Base-by-base conservation (phyloP, 2,113 vertebrate species). In the Myotis davidii region DNA sequence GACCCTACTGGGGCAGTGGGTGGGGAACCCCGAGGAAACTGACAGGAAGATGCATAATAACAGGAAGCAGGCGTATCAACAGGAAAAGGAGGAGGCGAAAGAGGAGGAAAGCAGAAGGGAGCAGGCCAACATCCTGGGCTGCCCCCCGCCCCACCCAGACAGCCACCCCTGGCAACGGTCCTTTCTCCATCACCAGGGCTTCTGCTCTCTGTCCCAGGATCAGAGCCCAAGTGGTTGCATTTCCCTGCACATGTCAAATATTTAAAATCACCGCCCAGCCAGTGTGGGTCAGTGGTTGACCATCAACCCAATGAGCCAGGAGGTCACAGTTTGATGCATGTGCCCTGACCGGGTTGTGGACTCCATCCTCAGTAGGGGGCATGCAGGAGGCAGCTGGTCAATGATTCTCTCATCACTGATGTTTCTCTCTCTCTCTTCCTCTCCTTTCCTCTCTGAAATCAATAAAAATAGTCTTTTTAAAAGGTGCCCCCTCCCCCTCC, bases 11-110 rank as follows among this genome's bases (percentile, higher is more conserved):
- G 92, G 86, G 18, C 20, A 89, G 70, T 84, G 88, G 86, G 88
- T 82, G 84, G 94, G 88, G 73, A 93, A 4, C 32, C 54, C 12
- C 6, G 3, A n/a, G 74, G 88, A 95, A 95, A 82, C 74, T 97
- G 97, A 94, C 89, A 82, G 20, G 89, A 90, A 93, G 94, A 91
- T 52, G 20, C 91, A 90, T 87, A 96, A 96, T 95, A 77, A 96
- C 96, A 96, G 97, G 97, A 98, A 97, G 83, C 90, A 93, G 95
- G 91, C 86, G 96, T 82, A 61, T 42, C 64, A 64, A 65, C 73
- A 95, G 95, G 88, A 82, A 92, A 27, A 52, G 78, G 83, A 82
- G 93, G 95, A 90, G 95, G 95, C 76, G 88, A 27, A 61, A 77
- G 69, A 76, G 56, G 88, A 91, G 65, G 90, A 59, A 32, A 88